Evolutionary conservation across 2,888 invertebrate genomes (phyloP).

Genomic region (Xestia c-nigrum): DNA sequence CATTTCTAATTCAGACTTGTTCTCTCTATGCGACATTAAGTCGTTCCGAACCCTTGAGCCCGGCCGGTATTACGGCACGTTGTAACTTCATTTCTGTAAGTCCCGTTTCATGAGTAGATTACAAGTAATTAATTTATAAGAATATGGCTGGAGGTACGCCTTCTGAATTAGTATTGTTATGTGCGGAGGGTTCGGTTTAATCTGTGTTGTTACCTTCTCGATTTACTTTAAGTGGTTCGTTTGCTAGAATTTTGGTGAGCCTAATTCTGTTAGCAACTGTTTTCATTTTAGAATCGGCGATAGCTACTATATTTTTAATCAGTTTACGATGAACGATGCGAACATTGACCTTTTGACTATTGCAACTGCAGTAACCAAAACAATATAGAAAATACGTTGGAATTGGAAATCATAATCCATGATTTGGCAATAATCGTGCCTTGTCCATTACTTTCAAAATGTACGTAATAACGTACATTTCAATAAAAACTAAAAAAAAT

Average conservation of each 20-base stretch:
- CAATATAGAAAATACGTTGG: neutral
- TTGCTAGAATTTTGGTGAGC: conserved; percentile 23
- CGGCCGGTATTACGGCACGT: conserved; percentile 71
- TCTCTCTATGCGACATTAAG: conserved; percentile 85
- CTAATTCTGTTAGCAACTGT: conserved; percentile 7
- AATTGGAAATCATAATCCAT: neutral
- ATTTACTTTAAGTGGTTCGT: conserved; percentile 56
- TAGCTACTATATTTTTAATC: neutral
- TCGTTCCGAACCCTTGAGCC: conserved; percentile 85
- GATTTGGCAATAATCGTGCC: neutral
- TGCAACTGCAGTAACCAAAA: neutral
- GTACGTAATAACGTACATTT: too few relatives aligned
- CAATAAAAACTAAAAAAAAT: too few relatives aligned
- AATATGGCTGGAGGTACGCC: conserved; percentile 86
- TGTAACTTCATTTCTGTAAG: conserved; percentile 90
- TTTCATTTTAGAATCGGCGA: neutral
- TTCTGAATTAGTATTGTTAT: conserved; percentile 82
- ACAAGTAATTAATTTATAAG: conserved; percentile 91
- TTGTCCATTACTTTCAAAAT: neutral
- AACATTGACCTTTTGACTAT: neutral
- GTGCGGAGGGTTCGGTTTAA: conserved; percentile 76
- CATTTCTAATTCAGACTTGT: conserved; percentile 89
- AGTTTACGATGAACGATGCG: too few relatives aligned
- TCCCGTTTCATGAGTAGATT: conserved; percentile 90
- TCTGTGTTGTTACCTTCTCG: conserved; percentile 63